Evolutionary conservation across 2,797 vertebrate genomes (phyloP).

Genomic region (Momotus momota): DNA sequence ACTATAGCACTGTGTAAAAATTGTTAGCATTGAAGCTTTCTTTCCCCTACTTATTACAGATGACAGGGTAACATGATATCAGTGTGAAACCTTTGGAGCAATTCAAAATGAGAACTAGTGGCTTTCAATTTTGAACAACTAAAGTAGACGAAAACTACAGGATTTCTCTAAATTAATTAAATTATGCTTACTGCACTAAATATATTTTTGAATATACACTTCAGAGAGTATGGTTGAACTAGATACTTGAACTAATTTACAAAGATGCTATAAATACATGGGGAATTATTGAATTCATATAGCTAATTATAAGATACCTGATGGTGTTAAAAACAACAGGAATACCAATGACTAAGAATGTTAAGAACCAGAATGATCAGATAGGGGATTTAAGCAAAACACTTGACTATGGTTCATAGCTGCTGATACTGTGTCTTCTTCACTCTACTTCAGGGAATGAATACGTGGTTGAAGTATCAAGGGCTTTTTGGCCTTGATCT

Average conservation of each 20-base stretch:
- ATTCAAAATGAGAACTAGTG: not conserved
- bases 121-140: not conserved
- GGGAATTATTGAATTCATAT: not conserved
- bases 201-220: not conserved
- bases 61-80: accelerated
- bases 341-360: not conserved
- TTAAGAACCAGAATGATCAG: not conserved
- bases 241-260: not conserved
- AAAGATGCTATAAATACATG: not conserved
- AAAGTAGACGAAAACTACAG: not conserved
- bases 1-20: not conserved
- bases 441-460: not conserved
- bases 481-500: not conserved
- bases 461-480: not conserved
- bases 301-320: not conserved
- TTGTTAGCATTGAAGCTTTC: not conserved
- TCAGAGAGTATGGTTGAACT: not conserved
- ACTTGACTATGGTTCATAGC: not conserved
- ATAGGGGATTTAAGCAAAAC: not conserved
- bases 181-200: not conserved
- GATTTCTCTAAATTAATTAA: not conserved
- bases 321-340: not conserved
- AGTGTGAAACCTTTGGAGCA: not conserved
- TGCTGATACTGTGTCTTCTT: not conserved
- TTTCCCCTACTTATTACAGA: not conserved